These are phyloP conservation scores for Ichneumoninae sp. DNA, from an alignment of 2,888 invertebrate genomes.

Conservation along the genomic window DNA sequence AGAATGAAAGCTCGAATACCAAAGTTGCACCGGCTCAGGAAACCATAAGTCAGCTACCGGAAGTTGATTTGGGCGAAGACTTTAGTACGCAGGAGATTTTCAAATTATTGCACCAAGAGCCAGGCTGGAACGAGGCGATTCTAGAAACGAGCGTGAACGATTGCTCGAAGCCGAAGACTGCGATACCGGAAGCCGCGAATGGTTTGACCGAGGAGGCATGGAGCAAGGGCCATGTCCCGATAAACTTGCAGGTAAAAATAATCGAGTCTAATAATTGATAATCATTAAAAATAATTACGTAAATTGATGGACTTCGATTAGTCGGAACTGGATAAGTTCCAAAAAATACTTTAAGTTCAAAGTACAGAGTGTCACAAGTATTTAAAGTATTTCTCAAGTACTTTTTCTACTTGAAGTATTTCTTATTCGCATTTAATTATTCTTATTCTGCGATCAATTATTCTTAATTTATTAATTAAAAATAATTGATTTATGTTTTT, in stretches of 20 bases:
- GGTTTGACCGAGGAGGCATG: conserved; percentile 73
- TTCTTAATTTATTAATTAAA: background rate
- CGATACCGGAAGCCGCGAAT: conserved; percentile 28
- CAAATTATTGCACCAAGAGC: conserved; percentile 38
- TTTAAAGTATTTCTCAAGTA: no score
- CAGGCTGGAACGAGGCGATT: background rate
- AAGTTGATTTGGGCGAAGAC: conserved; percentile 81
- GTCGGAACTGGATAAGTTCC: no score
- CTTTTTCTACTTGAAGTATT: no score
- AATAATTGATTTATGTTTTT: background rate
- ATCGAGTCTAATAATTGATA: background rate
- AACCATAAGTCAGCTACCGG: conserved; percentile 77
- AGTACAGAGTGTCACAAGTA: no score
- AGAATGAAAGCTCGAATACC: conserved; percentile 40
- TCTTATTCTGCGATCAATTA: background rate
- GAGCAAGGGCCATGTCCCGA: conserved; percentile 81
- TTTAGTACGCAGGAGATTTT: conserved; percentile 72
- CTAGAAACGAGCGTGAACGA: conserved; percentile 19
- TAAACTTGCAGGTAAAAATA: conserved; percentile 49
- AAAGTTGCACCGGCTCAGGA: conserved; percentile 57
- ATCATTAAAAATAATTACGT: background rate
- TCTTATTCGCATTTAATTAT: no score
- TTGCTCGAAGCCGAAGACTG: background rate
- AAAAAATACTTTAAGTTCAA: no score
- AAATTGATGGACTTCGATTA: no score